phyloP scores from a whole-genome alignment of 2,888 invertebrate species.

The Dryadula phaetusa region DNA sequence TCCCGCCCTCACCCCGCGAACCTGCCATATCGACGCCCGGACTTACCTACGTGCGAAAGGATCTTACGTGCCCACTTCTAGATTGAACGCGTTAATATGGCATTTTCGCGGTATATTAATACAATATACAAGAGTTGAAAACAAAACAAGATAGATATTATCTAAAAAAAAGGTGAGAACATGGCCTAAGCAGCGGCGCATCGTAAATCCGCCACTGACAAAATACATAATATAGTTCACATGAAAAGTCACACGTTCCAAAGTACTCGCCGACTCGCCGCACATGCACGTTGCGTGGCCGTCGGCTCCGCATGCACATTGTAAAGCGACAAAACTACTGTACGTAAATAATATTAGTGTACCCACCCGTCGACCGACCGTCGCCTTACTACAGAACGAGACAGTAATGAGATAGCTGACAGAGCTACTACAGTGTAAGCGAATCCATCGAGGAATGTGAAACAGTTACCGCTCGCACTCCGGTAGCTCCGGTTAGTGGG shows the following conservation, averaged over 20 bases:
- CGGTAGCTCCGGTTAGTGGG: background rate
- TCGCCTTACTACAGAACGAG: slow-evolving; percentile 81
- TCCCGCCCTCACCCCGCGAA: slow-evolving; percentile 2
- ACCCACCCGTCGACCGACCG: slow-evolving; percentile 82
- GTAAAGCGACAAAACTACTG: slow-evolving; percentile 83
- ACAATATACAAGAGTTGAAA: slow-evolving; percentile 28
- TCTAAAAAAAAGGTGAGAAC: slow-evolving; percentile 26
- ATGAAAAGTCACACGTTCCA: slow-evolving; percentile 78
- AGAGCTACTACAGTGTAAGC: slow-evolving; percentile 82
- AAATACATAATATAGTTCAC: slow-evolving; percentile 63
- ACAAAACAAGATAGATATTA: slow-evolving; percentile 24
- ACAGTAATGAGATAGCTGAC: slow-evolving; percentile 72
- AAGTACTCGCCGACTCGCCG: slow-evolving; percentile 68
- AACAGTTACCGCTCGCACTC: slow-evolving; percentile 78
- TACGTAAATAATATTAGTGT: slow-evolving; percentile 80
- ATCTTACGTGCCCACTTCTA: too few relatives aligned
- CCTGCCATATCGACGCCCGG: background rate
- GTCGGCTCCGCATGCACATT: slow-evolving; percentile 70
- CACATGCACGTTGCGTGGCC: slow-evolving; percentile 74
- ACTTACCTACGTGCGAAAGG: slow-evolving; percentile 18
- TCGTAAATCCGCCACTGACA: slow-evolving; percentile 40
- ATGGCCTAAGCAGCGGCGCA: slow-evolving; percentile 17
- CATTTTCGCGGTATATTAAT: background rate
- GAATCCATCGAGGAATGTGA: slow-evolving; percentile 82
- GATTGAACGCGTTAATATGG: too few relatives aligned